A percentile compares a stretch with the other conserved stretches of the same genome.
phyloP scores from a whole-genome alignment of 1,140 invertebrate genomes.

The Caligus rogercresseyi region DNA sequence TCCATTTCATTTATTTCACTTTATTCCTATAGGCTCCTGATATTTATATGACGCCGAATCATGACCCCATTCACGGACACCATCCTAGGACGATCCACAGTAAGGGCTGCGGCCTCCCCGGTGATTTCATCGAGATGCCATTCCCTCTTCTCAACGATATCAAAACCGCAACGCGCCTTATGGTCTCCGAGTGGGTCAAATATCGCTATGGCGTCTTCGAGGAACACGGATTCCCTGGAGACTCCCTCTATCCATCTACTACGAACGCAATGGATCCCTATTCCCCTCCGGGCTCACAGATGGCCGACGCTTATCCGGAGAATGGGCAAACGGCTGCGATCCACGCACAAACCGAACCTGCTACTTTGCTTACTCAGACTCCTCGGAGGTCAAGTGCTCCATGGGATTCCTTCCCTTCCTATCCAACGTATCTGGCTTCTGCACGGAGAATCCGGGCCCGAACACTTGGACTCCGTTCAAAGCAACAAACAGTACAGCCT shows the following conservation, averaged over 20 bases:
- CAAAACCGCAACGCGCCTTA: not conserved
- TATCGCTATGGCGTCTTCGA: constrained; percentile 35
- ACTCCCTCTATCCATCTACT: constrained; percentile 27
- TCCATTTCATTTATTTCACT: too few relatives aligned
- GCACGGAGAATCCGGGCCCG: not conserved
- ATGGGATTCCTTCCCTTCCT: not conserved
- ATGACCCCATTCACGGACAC: not conserved
- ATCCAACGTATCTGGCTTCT: not conserved
- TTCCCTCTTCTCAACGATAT: not conserved
- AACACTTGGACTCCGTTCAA: not conserved
- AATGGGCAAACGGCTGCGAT: not conserved
- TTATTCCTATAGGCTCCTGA: too few relatives aligned
- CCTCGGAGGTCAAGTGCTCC: not conserved
- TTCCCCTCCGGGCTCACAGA: not conserved
- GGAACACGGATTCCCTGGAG: constrained; percentile 29
- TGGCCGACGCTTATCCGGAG: not conserved
- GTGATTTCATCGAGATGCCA: not conserved
- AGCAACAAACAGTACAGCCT: not conserved
- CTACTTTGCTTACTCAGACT: not conserved
- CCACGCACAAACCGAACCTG: not conserved
- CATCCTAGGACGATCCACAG: not conserved
- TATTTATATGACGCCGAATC: not conserved
- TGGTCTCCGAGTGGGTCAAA: constrained; percentile 34
- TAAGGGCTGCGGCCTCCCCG: not conserved
- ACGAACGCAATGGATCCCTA: constrained; percentile 19